Base-by-base conservation (phyloP, 1,140 invertebrate species). In the Himalopsyche phryganea region DNA sequence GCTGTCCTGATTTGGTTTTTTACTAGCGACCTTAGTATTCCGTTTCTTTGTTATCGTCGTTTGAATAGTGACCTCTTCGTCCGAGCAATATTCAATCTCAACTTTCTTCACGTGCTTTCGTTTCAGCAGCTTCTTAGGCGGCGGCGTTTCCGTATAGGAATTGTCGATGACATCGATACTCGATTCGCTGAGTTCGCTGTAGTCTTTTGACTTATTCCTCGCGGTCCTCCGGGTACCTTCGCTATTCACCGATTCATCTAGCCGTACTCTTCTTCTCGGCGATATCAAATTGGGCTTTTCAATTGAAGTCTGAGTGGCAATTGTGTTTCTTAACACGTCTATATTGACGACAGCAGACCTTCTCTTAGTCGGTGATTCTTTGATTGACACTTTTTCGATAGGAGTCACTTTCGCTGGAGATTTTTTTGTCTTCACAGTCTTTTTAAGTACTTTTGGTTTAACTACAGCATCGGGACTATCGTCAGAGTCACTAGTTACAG, bases 21-120 rank as follows among this genome's bases (percentile, higher is more conserved):
- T 28, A 28, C 23, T 28, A 28, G 9, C 9, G 4, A 9, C 23
- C 23, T 5, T 9, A 28, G 3, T 28, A 5, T 28, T 28, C 4
- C 9, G 23, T 28, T 28, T 28, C 45, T 64, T 64, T 18, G 60
- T 64, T 7, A 64, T 58, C 2, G 54, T 58, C 10, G 62, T 64
- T 6, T 59, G 62, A 50, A 64, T 59, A 17, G 50, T 64, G 0
- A 64, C 54, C 44, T 64, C 62, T 45, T 64, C 62, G 33, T 64
- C 62, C 6, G 62, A 55, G 15, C 42, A 45, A 46, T 60, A 64
- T 50, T 64, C 54, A 0, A 64, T 50, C 33, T 57, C 58, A 28
- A 64, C 44, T 18, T 49, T 46, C 41, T 64, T 64, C 32, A 49
- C 60, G 32, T 64, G 58, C 46, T 64, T 64, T 7, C 62, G 48